These are phyloP conservation scores for Eubucco bourcierii DNA, from an alignment of 2,113 vertebrate species.

Conservation along the genomic window DNA sequence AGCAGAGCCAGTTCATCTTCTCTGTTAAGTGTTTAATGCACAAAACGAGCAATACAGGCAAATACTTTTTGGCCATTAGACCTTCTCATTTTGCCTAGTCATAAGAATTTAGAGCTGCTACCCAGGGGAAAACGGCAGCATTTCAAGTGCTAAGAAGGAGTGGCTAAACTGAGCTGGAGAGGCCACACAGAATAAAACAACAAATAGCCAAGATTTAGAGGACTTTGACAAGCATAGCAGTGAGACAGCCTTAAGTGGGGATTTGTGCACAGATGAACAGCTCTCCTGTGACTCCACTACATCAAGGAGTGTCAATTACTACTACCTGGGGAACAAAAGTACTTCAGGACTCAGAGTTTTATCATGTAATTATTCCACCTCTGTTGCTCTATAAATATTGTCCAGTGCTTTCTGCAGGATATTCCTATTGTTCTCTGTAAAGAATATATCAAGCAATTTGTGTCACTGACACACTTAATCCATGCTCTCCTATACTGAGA, in stretches of 20 bases:
- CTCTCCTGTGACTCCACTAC: background rate
- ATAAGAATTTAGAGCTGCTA: background rate
- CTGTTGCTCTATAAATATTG: background rate
- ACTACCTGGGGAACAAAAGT: background rate
- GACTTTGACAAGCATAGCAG: fast-evolving
- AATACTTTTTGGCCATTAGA: slow-evolving; percentile 14
- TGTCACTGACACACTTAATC: background rate
- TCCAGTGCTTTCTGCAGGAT: background rate
- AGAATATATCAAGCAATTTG: background rate
- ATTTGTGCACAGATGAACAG: background rate
- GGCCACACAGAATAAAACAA: background rate
- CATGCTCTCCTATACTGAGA: background rate
- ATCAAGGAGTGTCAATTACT: background rate
- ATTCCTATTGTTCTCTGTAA: background rate
- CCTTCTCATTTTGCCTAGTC: background rate
- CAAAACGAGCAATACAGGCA: background rate
- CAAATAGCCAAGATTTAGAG: background rate
- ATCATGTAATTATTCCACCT: background rate
- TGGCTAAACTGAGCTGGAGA: background rate
- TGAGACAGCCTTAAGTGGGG: background rate
- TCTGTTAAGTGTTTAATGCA: slow-evolving; percentile 15
- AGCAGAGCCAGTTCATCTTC: slow-evolving; percentile 22
- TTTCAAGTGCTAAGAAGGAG: background rate
- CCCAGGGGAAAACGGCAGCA: background rate
- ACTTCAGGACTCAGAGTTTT: background rate